Evolutionary conservation across 2,888 invertebrate genomes (phyloP).

Genomic region (Eupithecia exiguata): DNA sequence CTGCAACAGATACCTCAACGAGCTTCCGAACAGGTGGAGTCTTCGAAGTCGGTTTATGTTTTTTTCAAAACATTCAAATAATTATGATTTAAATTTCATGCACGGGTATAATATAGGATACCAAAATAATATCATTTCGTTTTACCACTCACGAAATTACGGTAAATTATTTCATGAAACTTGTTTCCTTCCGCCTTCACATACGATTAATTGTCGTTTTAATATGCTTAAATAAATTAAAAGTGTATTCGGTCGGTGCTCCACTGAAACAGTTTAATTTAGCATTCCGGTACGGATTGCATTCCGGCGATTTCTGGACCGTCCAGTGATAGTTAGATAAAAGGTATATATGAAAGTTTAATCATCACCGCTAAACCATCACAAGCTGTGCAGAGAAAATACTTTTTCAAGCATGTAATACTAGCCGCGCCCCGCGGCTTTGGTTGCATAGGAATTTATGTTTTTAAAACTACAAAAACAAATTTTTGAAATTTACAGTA

Average conservation of each 20-base stretch:
- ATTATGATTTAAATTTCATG: neutral
- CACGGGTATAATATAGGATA: neutral
- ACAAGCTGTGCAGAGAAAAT: neutral
- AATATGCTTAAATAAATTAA: constrained; percentile 34
- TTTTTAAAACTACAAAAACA: too few species aligned
- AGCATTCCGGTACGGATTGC: constrained; percentile 79
- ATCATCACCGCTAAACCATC: neutral
- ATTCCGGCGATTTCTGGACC: constrained; percentile 62
- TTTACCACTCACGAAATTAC: constrained; percentile 1
- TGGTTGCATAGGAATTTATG: too few species aligned
- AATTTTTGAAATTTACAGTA: too few species aligned
- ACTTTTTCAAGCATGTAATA: too few species aligned
- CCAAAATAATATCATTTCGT: neutral
- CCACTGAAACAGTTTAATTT: constrained; percentile 59
- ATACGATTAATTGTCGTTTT: constrained; percentile 42
- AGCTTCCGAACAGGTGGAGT: constrained; percentile 87
- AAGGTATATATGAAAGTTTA: neutral
- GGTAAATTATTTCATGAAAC: constrained; percentile 15
- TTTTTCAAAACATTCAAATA: too few species aligned
- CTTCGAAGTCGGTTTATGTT: too few species aligned
- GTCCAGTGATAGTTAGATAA: constrained; percentile 4
- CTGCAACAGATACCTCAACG: constrained; percentile 84
- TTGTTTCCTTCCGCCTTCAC: constrained; percentile 9
- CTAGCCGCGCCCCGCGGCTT: too few species aligned
- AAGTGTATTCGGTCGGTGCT: constrained; percentile 18